Evolutionary conservation across 2,113 vertebrate species (phyloP), one percentile per base, ranked within the genome.

Genomic region (Steatornis caripensis): DNA sequence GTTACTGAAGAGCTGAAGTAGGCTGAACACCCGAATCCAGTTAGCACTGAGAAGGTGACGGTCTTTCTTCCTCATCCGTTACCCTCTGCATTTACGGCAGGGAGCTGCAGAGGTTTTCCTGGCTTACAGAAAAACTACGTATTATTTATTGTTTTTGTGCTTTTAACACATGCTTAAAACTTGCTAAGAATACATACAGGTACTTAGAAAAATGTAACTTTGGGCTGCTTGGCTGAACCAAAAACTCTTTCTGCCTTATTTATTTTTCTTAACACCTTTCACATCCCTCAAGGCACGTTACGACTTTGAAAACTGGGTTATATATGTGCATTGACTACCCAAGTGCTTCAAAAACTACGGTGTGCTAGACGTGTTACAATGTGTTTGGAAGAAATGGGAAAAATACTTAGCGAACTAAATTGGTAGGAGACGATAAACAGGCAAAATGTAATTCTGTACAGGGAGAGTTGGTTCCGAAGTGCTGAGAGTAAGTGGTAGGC

Each of bases 241-340:
- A 87, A 94, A 89, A 19, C 80, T 96, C 76, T 89, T 90, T 45
- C 88, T 92, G 90, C 92, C 92, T 96, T 93, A 82, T 87, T 96
- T 96, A 93, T 95, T 97, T 97, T 96, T 97, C 94, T 86, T 94
- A 95, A 94, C 95, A 93, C 94, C 89, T 96, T 97, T 95, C 94
- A 87, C 77, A 85, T 95, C 90, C 95, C 91, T 95, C 54, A 92
- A 96, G 95, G 95, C 95, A 65, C 6, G 46, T 95, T 95, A 72
- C 46, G 94, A 81, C 94, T 95, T 95, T 89, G 93, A 84, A 87
- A 97, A 84, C 39, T 0, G 4, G 86, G 89, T 95, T 96, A 93
- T 95, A 41, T 81, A 48, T 89, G 87, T 97, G 86, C 84, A 18
- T 84, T 78, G 92, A 93, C 94, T 95, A 72, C 77, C 32, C 81